Evolutionary conservation across 2,888 invertebrate genomes (phyloP).

Genomic region (Eristalis pertinax): DNA sequence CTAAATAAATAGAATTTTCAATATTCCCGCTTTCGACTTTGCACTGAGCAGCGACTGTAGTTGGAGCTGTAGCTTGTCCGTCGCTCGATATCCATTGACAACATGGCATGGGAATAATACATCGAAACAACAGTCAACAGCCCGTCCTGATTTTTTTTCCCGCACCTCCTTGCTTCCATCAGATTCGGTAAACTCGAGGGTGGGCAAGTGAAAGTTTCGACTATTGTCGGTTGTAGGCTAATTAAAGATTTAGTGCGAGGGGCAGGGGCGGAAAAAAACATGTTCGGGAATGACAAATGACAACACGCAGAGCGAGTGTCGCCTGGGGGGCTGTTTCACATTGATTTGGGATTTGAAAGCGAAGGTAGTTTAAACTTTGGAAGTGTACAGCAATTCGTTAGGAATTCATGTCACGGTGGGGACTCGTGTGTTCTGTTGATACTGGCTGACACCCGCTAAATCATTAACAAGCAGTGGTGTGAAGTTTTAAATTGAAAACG

Average conservation of each 20-base stretch:
- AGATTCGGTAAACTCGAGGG: background rate
- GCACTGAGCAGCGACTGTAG: background rate
- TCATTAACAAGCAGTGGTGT: background rate
- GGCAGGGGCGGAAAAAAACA: background rate
- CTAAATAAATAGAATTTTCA: conserved; percentile 23
- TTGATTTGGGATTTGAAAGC: background rate
- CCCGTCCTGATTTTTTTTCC: background rate
- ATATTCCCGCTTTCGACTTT: conserved; percentile 4
- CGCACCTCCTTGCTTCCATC: background rate
- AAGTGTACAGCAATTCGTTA: background rate
- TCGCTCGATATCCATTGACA: background rate
- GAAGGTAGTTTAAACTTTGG: background rate
- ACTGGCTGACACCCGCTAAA: background rate
- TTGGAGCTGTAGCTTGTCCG: background rate
- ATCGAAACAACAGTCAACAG: conserved; percentile 5
- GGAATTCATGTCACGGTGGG: background rate
- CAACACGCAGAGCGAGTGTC: background rate
- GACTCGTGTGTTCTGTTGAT: background rate
- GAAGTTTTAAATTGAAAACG: background rate
- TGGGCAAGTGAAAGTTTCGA: background rate
- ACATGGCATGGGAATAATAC: background rate
- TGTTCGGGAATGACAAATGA: background rate
- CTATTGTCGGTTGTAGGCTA: background rate
- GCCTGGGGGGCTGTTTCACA: background rate
- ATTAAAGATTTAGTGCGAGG: background rate